Percentiles rank a stretch among this genome's conserved stretches.
Conservation (phyloP, 2,113 vertebrate species). For the Notechis scutatus region DNA sequence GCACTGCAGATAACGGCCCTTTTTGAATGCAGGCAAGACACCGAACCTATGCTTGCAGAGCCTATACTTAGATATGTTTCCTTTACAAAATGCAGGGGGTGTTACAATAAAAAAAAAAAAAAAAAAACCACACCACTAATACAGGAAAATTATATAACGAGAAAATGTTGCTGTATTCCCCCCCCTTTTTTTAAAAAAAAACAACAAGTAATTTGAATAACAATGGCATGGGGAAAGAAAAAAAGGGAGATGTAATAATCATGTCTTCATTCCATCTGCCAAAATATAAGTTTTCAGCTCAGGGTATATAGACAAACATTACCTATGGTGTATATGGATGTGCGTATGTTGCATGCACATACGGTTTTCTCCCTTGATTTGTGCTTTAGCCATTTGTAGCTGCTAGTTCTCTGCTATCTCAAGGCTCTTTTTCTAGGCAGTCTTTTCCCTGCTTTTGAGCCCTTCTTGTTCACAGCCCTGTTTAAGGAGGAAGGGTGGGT, state of each 20-base stretch:
- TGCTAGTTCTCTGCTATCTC: neutral
- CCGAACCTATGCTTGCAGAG: neutral
- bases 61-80: neutral
- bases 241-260: neutral
- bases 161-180: neutral
- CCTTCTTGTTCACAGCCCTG: neutral
- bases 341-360: neutral
- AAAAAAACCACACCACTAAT: neutral
- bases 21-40: neutral
- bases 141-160: neutral
- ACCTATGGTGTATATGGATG: neutral
- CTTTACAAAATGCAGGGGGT: neutral
- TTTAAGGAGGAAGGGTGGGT: neutral
- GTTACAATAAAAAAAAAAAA: neutral
- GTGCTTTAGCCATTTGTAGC: neutral
- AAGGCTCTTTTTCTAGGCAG: neutral
- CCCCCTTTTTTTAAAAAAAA: neutral
- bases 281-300: neutral
- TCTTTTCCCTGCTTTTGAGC: neutral
- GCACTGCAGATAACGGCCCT: neutral
- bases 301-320: neutral
- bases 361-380: neutral
- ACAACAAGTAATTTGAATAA: neutral
- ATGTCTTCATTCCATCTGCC: neutral
- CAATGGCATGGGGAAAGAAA: neutral